Evolutionary conservation across 2,888 invertebrate species (phyloP).

Genomic region (Amphiduros pacificus): DNA sequence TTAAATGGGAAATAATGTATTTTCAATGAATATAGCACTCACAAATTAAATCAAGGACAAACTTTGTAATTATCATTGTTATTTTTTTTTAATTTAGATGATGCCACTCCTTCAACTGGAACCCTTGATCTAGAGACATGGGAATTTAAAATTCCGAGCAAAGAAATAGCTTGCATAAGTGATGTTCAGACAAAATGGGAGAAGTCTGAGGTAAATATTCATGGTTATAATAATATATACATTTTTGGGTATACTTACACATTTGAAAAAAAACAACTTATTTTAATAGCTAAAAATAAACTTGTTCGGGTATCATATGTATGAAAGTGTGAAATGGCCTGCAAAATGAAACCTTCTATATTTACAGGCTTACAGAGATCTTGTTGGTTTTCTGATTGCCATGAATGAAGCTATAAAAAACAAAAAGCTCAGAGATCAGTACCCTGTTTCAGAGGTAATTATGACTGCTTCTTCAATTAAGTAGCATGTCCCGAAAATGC

Average conservation of each 20-base stretch:
- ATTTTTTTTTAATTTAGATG: no score
- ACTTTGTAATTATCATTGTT: no score
- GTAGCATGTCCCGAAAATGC: neutral
- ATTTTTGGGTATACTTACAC: no score
- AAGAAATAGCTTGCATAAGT: constrained; percentile 15
- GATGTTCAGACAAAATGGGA: constrained; percentile 29
- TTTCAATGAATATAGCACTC: no score
- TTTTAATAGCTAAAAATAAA: no score
- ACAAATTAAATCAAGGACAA: no score
- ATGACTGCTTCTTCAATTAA: neutral
- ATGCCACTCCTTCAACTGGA: no score
- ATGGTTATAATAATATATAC: neutral
- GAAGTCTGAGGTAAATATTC: constrained; percentile 24
- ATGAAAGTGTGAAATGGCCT: no score
- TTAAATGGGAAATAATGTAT: no score
- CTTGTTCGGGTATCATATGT: no score
- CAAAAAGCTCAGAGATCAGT: constrained; percentile 67
- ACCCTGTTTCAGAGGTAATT: constrained; percentile 63
- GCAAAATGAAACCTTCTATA: neutral
- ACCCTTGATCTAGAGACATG: constrained; percentile 15
- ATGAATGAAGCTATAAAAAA: constrained; percentile 84
- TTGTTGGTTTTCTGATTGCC: constrained; percentile 83
- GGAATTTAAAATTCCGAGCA: constrained; percentile 25
- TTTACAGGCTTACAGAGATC: constrained; percentile 67
- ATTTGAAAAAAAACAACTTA: no score